These are phyloP conservation scores for Pantala flavescens DNA, from an alignment of 1,140 invertebrate species.

Conservation along the genomic window DNA sequence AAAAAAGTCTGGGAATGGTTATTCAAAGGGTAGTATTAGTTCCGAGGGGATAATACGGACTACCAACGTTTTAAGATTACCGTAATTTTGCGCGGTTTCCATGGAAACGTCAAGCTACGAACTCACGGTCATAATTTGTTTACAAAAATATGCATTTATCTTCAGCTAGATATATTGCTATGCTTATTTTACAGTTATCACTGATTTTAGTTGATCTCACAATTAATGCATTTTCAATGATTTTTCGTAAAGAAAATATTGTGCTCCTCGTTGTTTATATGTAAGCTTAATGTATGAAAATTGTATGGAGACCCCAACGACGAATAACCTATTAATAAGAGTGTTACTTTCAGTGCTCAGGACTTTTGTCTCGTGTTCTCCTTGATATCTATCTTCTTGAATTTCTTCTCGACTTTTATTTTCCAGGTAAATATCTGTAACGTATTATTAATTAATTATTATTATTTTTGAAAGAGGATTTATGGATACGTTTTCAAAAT, in stretches of 20 bases:
- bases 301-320: not conserved
- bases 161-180: constrained; percentile 31
- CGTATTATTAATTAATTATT: constrained; percentile 19
- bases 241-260: constrained; percentile 29
- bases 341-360: constrained; percentile 45
- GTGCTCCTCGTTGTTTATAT: constrained; percentile 35
- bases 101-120: not conserved
- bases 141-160: constrained; percentile 26
- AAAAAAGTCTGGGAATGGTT: no score
- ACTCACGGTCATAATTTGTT: not conserved
- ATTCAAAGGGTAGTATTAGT: no score
- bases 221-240: constrained; percentile 35
- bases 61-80: no score
- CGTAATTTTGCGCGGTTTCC: not conserved
- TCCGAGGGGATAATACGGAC: no score
- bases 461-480: no score
- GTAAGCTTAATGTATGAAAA: constrained; percentile 28
- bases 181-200: constrained; percentile 32
- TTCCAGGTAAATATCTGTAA: constrained; percentile 48
- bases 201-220: constrained; percentile 34
- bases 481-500: constrained; percentile 9
- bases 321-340: no score
- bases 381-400: constrained; percentile 49
- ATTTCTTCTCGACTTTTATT: constrained; percentile 59
- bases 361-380: constrained; percentile 55